Base-by-base conservation (phyloP, 2,113 vertebrate species). In the Poeciliopsis occidentalis region DNA sequence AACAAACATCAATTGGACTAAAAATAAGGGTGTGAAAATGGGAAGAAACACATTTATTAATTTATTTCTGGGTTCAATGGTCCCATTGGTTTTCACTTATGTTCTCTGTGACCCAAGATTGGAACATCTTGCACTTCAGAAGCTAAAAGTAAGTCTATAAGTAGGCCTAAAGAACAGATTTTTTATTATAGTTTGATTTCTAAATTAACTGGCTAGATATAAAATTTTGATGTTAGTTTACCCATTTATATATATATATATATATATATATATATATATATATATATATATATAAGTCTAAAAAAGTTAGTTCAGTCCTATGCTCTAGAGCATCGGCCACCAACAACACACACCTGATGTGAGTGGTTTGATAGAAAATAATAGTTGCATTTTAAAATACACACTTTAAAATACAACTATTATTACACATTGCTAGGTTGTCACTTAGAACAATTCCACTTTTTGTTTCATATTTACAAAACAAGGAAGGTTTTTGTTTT, bases 1-100 rank as follows among this genome's bases (percentile, higher is more conserved):
- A 63, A 70, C 54, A 34, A 39, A 62, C 34, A 13, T 62, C 64
- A 26, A 8, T 7, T 57, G 51, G 22, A 57, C 37, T 44, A 27
- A 64, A 60, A 69, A 71, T 4, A 57, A 60, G 71, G 65, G 34
- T 37, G 34, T 68, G 60, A 30, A 75, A 84, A 84, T 87, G 82
- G 82, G 66, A 92, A 78, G 74, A 79, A 80, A 79, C 69, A 78
- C 26, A n/a, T 17, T 7, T 57, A 29, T 60, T 47, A 39, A 60
- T 84, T 57, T n/a, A 11, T 57, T 10, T 37, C 10, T 37, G 34
- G 34, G 34, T 37, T 37, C 34, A 24, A n/a, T n/a, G 51, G 19
- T n/a, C 22, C 19, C 24, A 57, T 19, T 57, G 51, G 44, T 19
- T 57, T n/a, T n/a, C 8, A 57, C 2, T 8, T 57, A 10, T 57